Evolutionary conservation across 2,797 vertebrate genomes (phyloP), one percentile per base, ranked within the genome.

Genomic region (Podarcis siculus): DNA sequence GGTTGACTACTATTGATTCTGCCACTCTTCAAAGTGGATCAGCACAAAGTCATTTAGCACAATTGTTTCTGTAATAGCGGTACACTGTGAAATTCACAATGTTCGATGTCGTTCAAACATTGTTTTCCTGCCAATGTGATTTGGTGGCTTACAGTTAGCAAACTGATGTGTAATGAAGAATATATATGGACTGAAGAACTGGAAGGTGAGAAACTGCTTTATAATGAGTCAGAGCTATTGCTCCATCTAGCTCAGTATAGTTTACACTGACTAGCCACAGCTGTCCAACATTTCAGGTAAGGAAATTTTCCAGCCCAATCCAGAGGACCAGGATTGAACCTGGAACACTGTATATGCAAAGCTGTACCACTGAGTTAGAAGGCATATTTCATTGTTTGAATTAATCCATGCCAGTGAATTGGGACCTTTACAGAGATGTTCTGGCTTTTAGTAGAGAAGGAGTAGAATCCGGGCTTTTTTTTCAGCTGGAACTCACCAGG

Each of bases 61-160:
- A 88, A 83, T 83, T 88, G 87, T 84, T 71, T 84, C 76, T 61
- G 66, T 84, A 73, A 79, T 72, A 64, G 79, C 8, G 15, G 35
- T 45, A 72, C 76, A 23, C 21, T 88, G 80, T 27, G 35, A 71
- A 79, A 88, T 88, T 69, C 66, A 79, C 58, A 9, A 83, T n/a
- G 73, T n/a, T 79, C 76, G 61, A 58, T 61, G 75, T 83, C 27
- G 71, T 32, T 58, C 66, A 83, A 79, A 32, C 35, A 72, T 71
- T 83, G 58, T 32, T 78, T 71, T 69, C 27, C 30, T 25, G 27
- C 21, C 76, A 69, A 55, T 79, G 66, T 55, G 66, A 79, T 86
- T 71, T 71, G 13, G 32, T 71, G 42, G 64, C 42, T 32, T 79
- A 71, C 64, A 66, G 76, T 55, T 32, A 55, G 85, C 61, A 79